Evolutionary conservation across 2,797 vertebrate genomes (phyloP), one percentile per base, ranked within the genome.

Genomic region (Acanthiza pusilla): DNA sequence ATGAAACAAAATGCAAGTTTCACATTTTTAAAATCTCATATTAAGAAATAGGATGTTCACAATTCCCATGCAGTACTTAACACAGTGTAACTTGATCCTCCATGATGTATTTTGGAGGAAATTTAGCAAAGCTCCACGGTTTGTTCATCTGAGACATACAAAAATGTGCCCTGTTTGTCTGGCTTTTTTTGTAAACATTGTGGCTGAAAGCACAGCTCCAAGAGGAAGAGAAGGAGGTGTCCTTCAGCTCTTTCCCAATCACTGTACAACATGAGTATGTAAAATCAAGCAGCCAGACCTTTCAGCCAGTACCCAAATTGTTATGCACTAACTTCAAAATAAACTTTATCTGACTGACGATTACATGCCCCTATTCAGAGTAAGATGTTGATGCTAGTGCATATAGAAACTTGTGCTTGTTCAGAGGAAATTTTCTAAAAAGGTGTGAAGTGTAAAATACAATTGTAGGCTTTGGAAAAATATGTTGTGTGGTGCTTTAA

Each of bases 1-100:
- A 48, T 27, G 61, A 71, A 94, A 78, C 58, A 62, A 94, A 89
- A 79, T 4, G 21, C 9, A 43, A 30, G 53, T 75, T 84, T 86
- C 66, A 34, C 9, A 13, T 57, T 93, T 71, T 48, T 61, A 65
- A 89, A 84, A 50, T 40, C 36, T 76, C 26, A 0, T 66, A 8
- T 66, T 66, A 50, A 70, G 57, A 79, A 57, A 60, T 13, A 42
- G 13, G 58, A 57, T 32, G 45, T 26, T 87, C 32, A 15, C 48
- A 45, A 18, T 60, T 82, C 38, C 57, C 12, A 1, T 20, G 26
- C 10, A 29, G 4, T 55, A 27, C 34, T 82, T 72, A 60, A 16
- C 0, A 12, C 10, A 12, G 11, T 57, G 38, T 60, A 67, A 82
- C 55, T 55, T 43, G 19, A 61, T 67, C 29, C 20, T 38, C 27